phyloP scores from a whole-genome alignment of 2,113 vertebrate species.

The Toxotes chatareus region DNA sequence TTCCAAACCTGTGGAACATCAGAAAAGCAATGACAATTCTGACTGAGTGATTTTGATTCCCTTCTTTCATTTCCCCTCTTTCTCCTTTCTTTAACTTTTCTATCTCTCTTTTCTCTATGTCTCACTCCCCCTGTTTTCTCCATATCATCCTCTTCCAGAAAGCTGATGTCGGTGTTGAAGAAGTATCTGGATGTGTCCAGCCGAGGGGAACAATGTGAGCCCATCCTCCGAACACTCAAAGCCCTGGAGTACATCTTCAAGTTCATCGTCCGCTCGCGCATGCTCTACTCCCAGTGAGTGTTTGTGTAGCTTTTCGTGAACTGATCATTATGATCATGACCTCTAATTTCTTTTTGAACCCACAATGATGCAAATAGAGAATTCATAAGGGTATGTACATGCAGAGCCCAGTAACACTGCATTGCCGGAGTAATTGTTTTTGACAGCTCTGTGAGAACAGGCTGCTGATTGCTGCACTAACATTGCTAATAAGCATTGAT shows the following conservation, averaged over 20 bases:
- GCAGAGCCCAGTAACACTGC: constrained; percentile 13
- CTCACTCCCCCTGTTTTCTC: background rate
- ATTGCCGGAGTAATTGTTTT: constrained; percentile 50
- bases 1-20: constrained; percentile 46
- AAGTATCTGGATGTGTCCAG: constrained; percentile 94
- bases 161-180: constrained; percentile 96
- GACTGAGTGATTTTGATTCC: constrained; percentile 43
- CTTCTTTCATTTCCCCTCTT: background rate
- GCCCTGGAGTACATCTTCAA: constrained; percentile 98
- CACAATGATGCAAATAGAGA: constrained; percentile 18
- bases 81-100: background rate
- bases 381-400: background rate
- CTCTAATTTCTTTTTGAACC: constrained; percentile 15
- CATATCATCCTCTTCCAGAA: constrained; percentile 81
- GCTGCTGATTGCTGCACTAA: constrained; percentile 76
- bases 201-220: constrained; percentile 94
- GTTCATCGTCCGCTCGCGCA: constrained; percentile 97
- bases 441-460: constrained; percentile 59
- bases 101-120: background rate
- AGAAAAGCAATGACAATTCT: constrained; percentile 43
- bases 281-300: constrained; percentile 97
- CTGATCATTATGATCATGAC: constrained; percentile 3
- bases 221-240: constrained; percentile 95
- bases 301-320: background rate
- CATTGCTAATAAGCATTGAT: constrained; percentile 77